A percentile compares a stretch with the other conserved stretches of the same genome.
Conservation (phyloP, 2,113 vertebrate species). For the Sinosuthora webbiana region DNA sequence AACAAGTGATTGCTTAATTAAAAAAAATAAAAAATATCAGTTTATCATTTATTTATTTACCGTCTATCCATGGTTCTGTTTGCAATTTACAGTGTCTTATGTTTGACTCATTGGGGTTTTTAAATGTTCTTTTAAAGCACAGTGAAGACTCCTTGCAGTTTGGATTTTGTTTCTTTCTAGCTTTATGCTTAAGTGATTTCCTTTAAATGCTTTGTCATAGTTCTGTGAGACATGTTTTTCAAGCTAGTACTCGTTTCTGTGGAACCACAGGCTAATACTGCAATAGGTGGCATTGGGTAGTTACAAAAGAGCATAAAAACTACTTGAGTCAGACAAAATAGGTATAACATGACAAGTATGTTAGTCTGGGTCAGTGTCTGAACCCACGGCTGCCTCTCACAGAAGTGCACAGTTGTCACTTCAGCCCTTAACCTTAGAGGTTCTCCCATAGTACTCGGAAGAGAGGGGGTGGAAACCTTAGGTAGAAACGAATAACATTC, state of each 20-base stretch:
- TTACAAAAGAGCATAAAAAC: background rate
- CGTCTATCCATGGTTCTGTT: background rate
- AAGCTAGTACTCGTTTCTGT: background rate
- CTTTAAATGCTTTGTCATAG: background rate
- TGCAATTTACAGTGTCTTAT: background rate
- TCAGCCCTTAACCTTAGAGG: background rate
- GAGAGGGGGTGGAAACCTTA: background rate
- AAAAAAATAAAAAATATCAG: background rate
- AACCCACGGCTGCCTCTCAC: fast-evolving
- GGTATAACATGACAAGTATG: fast-evolving
- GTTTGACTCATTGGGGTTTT: fast-evolving
- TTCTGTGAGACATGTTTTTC: background rate
- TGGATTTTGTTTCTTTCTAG: background rate
- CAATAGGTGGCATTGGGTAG: background rate
- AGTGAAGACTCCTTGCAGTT: background rate
- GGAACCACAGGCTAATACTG: background rate
- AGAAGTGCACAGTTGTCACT: background rate
- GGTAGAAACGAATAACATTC: background rate
- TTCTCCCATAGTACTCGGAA: background rate
- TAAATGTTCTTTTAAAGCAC: background rate
- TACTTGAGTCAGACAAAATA: background rate
- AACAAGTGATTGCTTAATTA: background rate
- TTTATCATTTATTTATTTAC: background rate
- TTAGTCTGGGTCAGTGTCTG: background rate
- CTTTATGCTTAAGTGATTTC: background rate